These are phyloP conservation scores for Bilobella aurantiaca DNA, from an alignment of 1,140 invertebrate species.

Conservation along the genomic window DNA sequence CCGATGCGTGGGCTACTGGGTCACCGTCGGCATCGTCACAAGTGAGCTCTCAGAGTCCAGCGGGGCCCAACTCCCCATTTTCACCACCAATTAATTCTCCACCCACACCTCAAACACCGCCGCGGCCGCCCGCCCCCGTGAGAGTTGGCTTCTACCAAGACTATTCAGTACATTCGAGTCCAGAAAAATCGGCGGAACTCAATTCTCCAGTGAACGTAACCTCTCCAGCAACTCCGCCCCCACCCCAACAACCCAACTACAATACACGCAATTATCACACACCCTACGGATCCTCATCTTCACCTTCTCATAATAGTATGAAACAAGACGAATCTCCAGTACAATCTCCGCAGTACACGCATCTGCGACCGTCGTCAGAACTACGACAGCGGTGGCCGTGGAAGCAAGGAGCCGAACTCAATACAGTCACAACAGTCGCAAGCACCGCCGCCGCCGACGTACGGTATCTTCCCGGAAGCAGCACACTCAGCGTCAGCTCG, in stretches of 20 bases:
- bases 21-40: conserved; percentile 30
- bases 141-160: conserved; percentile 34
- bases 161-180: conserved; percentile 32
- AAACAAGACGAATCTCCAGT: conserved; percentile 4
- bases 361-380: not conserved
- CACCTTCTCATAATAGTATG: not conserved
- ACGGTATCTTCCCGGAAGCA: not conserved
- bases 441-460: not conserved
- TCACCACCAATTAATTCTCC: conserved; percentile 25
- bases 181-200: conserved; percentile 23
- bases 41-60: conserved; percentile 32
- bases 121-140: conserved; percentile 24
- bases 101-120: conserved; percentile 24
- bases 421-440: conserved; percentile 9
- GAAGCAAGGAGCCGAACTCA: not conserved
- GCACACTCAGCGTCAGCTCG: not conserved
- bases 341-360: not conserved
- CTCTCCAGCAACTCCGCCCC: conserved; percentile 25
- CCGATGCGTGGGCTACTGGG: conserved; percentile 28
- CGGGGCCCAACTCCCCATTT: conserved; percentile 32
- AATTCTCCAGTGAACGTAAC: no score
- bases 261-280: not conserved
- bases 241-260: conserved; percentile 12
- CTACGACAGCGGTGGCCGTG: not conserved
- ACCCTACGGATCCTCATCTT: not conserved